These are phyloP conservation scores for Camponotus fellah DNA, from an alignment of 2,888 invertebrate genomes.

Conservation along the genomic window DNA sequence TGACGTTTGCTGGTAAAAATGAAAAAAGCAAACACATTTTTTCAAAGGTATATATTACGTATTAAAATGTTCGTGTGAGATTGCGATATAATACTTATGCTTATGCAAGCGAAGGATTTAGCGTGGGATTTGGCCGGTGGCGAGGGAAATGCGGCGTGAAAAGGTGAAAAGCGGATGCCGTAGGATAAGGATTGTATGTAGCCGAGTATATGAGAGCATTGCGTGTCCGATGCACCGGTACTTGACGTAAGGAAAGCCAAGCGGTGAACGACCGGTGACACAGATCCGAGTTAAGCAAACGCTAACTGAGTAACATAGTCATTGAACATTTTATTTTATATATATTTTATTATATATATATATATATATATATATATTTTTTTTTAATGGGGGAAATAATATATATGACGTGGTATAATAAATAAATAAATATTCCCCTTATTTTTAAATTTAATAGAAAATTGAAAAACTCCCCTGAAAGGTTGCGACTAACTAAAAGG, in stretches of 20 bases:
- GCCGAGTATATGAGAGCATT: conserved; percentile 31
- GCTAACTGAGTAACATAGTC: conserved; percentile 29
- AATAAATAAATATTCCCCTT: background rate
- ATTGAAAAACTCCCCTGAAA: background rate
- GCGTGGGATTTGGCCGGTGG: conserved; percentile 30
- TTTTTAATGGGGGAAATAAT: no score
- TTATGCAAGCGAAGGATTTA: conserved; percentile 12
- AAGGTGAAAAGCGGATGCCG: conserved; percentile 42
- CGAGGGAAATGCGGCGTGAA: conserved; percentile 33
- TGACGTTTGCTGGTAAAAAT: conserved; percentile 3
- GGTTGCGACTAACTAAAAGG: background rate
- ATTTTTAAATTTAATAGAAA: background rate
- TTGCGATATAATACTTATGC: conserved; percentile 6
- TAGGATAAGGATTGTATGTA: conserved; percentile 32
- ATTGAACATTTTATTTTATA: conserved; percentile 15
- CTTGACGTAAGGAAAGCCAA: conserved; percentile 54
- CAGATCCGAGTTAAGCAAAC: conserved; percentile 41
- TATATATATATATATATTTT: no score
- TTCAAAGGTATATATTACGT: background rate
- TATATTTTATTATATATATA: background rate
- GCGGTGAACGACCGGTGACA: conserved; percentile 57
- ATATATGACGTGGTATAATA: background rate
- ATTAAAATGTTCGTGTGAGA: conserved; percentile 9
- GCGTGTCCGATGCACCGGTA: conserved; percentile 52
- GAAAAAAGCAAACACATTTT: background rate